phyloP scores from a whole-genome alignment of 2,113 vertebrate species.

The Chaetorhynchus papuensis region DNA sequence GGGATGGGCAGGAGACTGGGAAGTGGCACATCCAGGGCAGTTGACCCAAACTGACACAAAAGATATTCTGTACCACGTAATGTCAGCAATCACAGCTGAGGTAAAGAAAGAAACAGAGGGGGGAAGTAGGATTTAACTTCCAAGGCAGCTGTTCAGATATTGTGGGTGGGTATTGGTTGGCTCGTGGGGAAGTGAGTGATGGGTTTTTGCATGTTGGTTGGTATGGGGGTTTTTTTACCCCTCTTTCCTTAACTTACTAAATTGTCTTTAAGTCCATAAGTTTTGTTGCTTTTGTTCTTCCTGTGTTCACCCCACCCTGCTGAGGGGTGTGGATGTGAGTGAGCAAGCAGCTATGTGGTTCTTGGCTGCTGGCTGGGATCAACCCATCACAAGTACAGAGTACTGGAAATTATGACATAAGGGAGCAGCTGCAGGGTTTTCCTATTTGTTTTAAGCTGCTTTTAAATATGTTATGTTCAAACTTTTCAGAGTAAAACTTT shows the following conservation, averaged over 20 bases:
- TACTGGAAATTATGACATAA: background rate
- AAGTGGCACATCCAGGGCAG: background rate
- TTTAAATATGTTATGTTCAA: background rate
- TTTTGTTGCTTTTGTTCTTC: background rate
- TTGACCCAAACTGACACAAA: background rate
- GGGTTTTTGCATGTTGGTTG: background rate
- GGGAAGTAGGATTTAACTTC: background rate
- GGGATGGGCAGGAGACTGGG: background rate
- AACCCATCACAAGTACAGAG: background rate
- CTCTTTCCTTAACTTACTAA: background rate
- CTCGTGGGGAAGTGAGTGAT: background rate
- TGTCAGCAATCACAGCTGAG: background rate
- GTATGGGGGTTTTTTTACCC: accelerated
- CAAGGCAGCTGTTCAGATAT: background rate
- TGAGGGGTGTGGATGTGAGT: background rate
- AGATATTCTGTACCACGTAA: background rate
- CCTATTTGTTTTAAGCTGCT: background rate
- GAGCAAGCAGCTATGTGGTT: background rate
- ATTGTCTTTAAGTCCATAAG: background rate
- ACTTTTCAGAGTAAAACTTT: background rate
- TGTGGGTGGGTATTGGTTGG: background rate
- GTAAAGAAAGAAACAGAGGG: background rate
- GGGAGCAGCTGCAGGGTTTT: background rate
- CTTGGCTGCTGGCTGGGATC: background rate
- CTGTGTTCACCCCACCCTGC: background rate